Evolutionary conservation across 2,888 invertebrate species (phyloP), one percentile per base, ranked within the genome.

Genomic region (Brachypterus glaber): DNA sequence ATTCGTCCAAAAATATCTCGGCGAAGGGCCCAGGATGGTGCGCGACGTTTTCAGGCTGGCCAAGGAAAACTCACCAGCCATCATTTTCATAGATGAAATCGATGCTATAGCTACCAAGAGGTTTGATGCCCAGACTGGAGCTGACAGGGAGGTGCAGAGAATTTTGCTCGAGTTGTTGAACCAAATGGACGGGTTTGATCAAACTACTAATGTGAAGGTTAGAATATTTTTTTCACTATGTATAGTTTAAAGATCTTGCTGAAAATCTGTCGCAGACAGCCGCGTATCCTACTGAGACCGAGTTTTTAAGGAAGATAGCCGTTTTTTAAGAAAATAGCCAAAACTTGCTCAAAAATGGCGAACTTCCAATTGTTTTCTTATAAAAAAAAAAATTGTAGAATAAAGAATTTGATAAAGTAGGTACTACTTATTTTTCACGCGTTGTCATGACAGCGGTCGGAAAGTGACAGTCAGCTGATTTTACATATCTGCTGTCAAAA

Each of bases 131-230:
- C 96, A 97, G 67, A 97, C 96, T 44, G 96, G 96, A 54, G 96
- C 95, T 35, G 96, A 97, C 73, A 77, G 96, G 54, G 96, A 98
- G 68, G 97, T 98, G 0, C 98, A 98, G 64, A 80, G 98, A 68
- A 99, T 98, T 64, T 69, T 98, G 17, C 71, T 98, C 13, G 98
- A 99, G 61, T 71, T 98, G 38, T 73, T 98, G 4, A 98, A 99
- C 71, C 98, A 98, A 69, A 98, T 98, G 98, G 98, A 98, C 68
- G 98, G 98, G 34, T 98, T 98, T 64, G 98, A 99, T 69, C 97
- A 98, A 68, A 96, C 95, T 1, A 96, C 97, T n/a, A 98, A 99
- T 70, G 97, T 98, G 11, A 98, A 99, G 75, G 96, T 81, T 55
- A 29, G 32, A 33, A 12, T 35, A 24, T 32, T 24, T 35, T 11